phyloP scores from a whole-genome alignment of 2,113 vertebrate species.

The Phylloscopus whistleri region DNA sequence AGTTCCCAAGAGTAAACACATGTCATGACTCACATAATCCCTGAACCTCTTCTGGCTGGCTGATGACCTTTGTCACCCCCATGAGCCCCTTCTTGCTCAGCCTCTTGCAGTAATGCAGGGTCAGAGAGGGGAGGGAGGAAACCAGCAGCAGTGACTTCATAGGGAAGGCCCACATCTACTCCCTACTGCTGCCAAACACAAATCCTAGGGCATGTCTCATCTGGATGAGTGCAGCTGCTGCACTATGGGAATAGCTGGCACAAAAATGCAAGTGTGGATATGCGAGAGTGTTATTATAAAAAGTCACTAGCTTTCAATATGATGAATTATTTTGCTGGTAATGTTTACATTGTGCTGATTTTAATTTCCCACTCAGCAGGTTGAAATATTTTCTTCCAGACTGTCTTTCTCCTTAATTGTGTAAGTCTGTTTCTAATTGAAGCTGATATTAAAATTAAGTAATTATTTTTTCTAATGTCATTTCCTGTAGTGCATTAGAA shows the following conservation, averaged over 20 bases:
- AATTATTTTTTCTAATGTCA: background rate
- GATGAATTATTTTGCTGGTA: background rate
- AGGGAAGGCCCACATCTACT: background rate
- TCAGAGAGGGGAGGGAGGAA: background rate
- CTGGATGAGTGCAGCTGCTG: background rate
- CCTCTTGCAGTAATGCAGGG: background rate
- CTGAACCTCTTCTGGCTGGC: background rate
- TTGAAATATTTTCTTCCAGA: constrained; percentile 26
- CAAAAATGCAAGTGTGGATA: background rate
- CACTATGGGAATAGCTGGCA: background rate
- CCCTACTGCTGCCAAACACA: background rate
- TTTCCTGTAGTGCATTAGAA: background rate
- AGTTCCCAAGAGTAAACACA: accelerated
- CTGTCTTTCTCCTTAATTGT: background rate
- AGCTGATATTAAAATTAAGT: background rate
- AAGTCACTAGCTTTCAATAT: background rate
- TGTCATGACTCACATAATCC: background rate
- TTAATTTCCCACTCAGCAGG: constrained; percentile 42
- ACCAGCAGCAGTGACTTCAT: background rate
- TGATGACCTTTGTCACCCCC: background rate
- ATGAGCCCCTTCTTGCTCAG: background rate
- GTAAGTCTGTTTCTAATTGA: background rate
- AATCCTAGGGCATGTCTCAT: background rate
- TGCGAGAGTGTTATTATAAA: background rate
- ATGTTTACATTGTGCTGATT: constrained; percentile 3